Base-by-base conservation (phyloP, 2,113 vertebrate species). In the Speoplatyrhinus poulsoni region DNA sequence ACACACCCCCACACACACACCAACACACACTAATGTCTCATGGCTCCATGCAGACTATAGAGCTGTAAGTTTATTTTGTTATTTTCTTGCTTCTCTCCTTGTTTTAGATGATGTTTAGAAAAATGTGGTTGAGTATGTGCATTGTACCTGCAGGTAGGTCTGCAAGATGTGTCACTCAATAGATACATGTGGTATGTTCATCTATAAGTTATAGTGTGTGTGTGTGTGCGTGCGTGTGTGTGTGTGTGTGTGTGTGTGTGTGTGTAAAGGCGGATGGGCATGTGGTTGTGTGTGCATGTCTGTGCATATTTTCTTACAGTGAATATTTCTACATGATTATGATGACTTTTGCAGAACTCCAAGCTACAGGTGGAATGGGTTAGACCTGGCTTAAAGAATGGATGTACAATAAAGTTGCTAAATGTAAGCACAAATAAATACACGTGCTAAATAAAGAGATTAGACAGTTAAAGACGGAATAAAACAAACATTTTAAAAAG, bases 1-100 rank as follows among this genome's bases (percentile, higher is more conserved):
- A 86, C 90, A 85, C 88, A 84, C 86, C 84, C 82, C 79, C 83
- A 67, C 83, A 82, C 71, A 77, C 80, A 87, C 81, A 82, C 71
- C 64, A 54, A 41, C 64, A 46, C 64, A n/a, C 32, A 55, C 81
- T 85, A 17, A 90, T 85, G 86, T 82, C 82, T 82, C 83, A 67
- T 85, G 82, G 85, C 86, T 84, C 81, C 70, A 71, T 55, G 65
- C 70, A 86, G 77, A 77, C 79, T 75, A 12, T 13, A 72, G 64
- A 76, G 77, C 49, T 76, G 79, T 60, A 62, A 67, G 47, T 70
- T 50, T 32, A 12, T 15, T 56, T 49, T 19, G 3, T 12, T 60
- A 61, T 54, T 68, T 69, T 76, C 62, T 60, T 57, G 9, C 12
- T 62, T 58, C 62, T 67, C 62, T 69, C 50, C 62, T 79, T 60